These are phyloP conservation scores for Matsumurasca onukii DNA, from an alignment of 1,140 invertebrate species.

Conservation along the genomic window DNA sequence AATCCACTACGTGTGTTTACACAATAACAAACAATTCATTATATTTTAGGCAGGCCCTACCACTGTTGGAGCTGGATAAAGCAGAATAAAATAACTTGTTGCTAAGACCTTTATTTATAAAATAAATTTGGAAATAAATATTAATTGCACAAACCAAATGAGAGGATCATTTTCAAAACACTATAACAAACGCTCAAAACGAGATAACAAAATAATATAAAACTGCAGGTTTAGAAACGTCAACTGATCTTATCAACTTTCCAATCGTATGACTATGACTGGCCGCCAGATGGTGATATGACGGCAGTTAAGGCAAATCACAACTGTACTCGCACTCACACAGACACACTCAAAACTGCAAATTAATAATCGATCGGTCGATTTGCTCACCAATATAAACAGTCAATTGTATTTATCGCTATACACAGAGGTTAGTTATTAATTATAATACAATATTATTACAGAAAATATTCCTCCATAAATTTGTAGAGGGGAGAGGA, in stretches of 20 bases:
- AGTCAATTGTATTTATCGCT: conserved; percentile 22
- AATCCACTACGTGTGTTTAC: not conserved
- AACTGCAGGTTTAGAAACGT: not conserved
- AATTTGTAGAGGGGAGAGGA: conserved; percentile 28
- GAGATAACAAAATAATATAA: conserved; percentile 7
- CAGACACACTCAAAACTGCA: conserved; percentile 5
- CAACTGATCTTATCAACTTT: no score
- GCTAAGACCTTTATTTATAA: no score
- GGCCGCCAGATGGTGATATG: no score
- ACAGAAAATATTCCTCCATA: conserved; percentile 28
- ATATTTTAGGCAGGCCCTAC: no score
- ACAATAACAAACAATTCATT: not conserved
- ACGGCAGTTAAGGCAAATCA: conserved; percentile 27
- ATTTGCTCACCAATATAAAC: conserved; percentile 21
- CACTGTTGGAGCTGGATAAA: no score
- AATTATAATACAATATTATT: conserved; percentile 29
- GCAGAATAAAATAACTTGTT: no score
- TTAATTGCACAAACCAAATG: conserved; percentile 7
- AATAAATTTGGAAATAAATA: conserved; percentile 11
- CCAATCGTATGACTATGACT: conserved; percentile 4
- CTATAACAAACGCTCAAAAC: no score
- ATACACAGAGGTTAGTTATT: conserved; percentile 29
- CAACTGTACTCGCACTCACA: conserved; percentile 4
- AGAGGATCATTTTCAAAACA: no score
- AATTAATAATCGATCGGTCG: not conserved